Evolutionary conservation across 2,888 invertebrate genomes (phyloP), one percentile per base, ranked within the genome.

Genomic region (Rhogogaster chlorosoma): DNA sequence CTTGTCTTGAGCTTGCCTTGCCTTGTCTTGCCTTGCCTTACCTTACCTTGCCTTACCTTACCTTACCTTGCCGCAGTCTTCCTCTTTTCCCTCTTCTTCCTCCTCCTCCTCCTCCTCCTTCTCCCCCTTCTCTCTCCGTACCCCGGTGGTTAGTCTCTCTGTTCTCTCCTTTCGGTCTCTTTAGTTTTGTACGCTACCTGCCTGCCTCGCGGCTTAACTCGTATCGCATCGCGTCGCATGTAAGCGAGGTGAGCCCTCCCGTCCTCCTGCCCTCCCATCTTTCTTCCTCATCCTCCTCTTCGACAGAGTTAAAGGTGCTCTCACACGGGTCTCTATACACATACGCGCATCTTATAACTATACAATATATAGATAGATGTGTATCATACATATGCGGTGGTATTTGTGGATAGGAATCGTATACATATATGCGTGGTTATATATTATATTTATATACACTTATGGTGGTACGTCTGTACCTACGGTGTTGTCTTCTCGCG

Each of bases 101-200:
- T n/a, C n/a, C n/a, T n/a, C n/a, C 6, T 7, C n/a, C 57, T 22
- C 53, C 7, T 53, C 53, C n/a, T 53, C 18, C 53, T n/a, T 12
- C 15, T 29, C 3, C 38, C 42, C 38, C 42, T 18, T 3, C 71
- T n/a, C 71, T 26, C 85, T 67, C 12, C 77, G 83, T 57, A 82
- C 83, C 67, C 77, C 75, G 83, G 64, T 75, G 49, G 38, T 77
- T 83, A 78, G 67, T 84, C 84, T 64, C 86, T 88, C 86, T 77
- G 83, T 87, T 86, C 88, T 87, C 87, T 88, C 89, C 87, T 87
- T 85, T 88, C 89, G 89, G 91, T 90, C 90, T 90, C 91, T 89
- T 89, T 88, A 89, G 89, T 90, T 90, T 89, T 89, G 90, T 90
- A 89, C 89, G 90, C 92, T 92, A 92, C 92, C 91, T 91, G 91